Base-by-base conservation (phyloP, 2,113 vertebrate species). In the Microtus montanus region DNA sequence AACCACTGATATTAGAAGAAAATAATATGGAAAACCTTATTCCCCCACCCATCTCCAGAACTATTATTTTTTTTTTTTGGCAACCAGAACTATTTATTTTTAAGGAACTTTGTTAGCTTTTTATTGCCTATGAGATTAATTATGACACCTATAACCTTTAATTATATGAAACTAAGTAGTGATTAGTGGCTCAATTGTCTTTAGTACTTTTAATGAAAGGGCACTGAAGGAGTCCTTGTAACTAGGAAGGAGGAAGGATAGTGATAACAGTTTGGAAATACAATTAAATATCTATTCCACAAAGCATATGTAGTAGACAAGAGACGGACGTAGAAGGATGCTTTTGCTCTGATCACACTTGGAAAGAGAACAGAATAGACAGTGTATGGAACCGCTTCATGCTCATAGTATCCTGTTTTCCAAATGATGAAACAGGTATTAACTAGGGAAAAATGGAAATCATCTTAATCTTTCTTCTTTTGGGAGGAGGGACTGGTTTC, bases 371-470 rank as follows among this genome's bases (percentile, higher is more conserved):
- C 0, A 33, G 47, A 89, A 87, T 15, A n/a, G 22, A 70, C 24
- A 38, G 33, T 82, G 35, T 63, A 5, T 58, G 44, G 63, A 93
- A 87, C 47, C 44, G 15, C 7, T 54, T 89, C 54, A 75, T 35
- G 33, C 19, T 52, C n/a, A 70, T 30, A 79, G 4, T 17, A 44
- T 35, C 13, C 4, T 83, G 10, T 63, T 93, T 92, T 44, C 44
- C 54, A 96, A 84, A 73, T 33, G 38, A 84, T 24, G n/a, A 95
- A 68, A 70, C 35, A 91, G 19, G 35, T 52, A 85, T 87, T 52
- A 41, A 22, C 17, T 77, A 71, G 10, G 54, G 6, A 61, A n/a
- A 61, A 91, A 94, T 84, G 44, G 17, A 24, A 63, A 28, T 7
- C 20, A 77, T 30, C 11, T 63, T 64, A 33, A 68, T 74, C 93